phyloP scores from a whole-genome alignment of 2,797 vertebrate genomes.

The Loris lydekkerianus region DNA sequence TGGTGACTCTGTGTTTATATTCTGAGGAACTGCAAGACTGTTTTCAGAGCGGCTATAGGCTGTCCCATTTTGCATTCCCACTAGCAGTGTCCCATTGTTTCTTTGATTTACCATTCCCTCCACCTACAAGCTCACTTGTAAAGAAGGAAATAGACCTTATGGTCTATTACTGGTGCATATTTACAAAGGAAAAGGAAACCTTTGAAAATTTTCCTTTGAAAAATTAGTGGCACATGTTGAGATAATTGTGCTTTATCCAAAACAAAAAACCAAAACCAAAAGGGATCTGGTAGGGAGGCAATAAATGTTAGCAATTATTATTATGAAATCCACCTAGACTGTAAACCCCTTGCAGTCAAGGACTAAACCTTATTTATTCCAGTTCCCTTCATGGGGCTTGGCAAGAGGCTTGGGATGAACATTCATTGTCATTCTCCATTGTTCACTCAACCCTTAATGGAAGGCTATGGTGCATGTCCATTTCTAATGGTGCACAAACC shows the following conservation, averaged over 20 bases:
- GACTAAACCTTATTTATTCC: neutral
- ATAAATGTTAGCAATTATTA: neutral
- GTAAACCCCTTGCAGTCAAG: neutral
- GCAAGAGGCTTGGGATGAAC: neutral
- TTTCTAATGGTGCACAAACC: neutral
- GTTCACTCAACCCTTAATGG: neutral
- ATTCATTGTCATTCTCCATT: neutral
- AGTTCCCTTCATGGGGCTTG: neutral
- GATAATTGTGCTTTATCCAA: slow-evolving; percentile 40
- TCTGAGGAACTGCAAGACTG: neutral
- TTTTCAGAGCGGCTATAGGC: neutral
- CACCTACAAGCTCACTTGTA: neutral
- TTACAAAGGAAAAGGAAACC: neutral
- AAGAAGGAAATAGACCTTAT: slow-evolving; percentile 8
- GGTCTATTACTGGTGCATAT: neutral
- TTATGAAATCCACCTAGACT: neutral
- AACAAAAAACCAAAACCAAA: neutral
- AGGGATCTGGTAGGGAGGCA: neutral
- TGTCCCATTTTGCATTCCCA: neutral
- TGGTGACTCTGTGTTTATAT: neutral
- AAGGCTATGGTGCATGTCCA: neutral
- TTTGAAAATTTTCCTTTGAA: slow-evolving; percentile 33
- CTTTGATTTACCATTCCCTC: slow-evolving; percentile 3
- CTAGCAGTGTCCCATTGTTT: neutral
- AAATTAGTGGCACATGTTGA: neutral